Evolutionary conservation across 2,888 invertebrate species (phyloP).

Genomic region (Zhengitettix transpicula): DNA sequence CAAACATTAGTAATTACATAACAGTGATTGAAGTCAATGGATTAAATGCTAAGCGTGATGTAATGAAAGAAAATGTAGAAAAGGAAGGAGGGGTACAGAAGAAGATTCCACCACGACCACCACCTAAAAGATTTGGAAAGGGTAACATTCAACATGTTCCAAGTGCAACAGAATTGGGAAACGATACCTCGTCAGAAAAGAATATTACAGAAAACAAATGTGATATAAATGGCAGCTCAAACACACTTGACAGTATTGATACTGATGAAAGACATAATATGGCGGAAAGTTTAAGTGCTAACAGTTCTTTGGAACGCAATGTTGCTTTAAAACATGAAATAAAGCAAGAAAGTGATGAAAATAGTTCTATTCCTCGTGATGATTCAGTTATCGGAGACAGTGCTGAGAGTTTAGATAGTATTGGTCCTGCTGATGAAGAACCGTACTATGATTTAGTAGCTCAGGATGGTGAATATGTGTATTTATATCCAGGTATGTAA

Average conservation of each 20-base stretch:
- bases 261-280: too few relatives aligned
- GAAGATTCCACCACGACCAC: conserved; percentile 13
- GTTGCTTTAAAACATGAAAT: not conserved
- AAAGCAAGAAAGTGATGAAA: too few relatives aligned
- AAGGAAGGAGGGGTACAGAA: conserved; percentile 23
- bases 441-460: conserved; percentile 37
- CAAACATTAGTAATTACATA: conserved; percentile 45
- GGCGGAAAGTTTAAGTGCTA: too few relatives aligned
- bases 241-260: too few relatives aligned
- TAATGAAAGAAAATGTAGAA: conserved; percentile 35
- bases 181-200: not conserved
- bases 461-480: conserved; percentile 52
- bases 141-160: not conserved
- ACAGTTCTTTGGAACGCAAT: not conserved
- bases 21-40: conserved; percentile 83
- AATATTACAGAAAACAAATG: too few relatives aligned
- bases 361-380: not conserved
- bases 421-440: conserved; percentile 25
- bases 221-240: too few relatives aligned
- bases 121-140: conserved; percentile 19
- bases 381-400: not conserved
- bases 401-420: not conserved
- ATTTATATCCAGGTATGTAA: conserved; percentile 44
- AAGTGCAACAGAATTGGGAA: not conserved
- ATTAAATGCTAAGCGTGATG: conserved; percentile 21